Conservation (phyloP, 2,797 vertebrate genomes). For the Adelosebastes latens region DNA sequence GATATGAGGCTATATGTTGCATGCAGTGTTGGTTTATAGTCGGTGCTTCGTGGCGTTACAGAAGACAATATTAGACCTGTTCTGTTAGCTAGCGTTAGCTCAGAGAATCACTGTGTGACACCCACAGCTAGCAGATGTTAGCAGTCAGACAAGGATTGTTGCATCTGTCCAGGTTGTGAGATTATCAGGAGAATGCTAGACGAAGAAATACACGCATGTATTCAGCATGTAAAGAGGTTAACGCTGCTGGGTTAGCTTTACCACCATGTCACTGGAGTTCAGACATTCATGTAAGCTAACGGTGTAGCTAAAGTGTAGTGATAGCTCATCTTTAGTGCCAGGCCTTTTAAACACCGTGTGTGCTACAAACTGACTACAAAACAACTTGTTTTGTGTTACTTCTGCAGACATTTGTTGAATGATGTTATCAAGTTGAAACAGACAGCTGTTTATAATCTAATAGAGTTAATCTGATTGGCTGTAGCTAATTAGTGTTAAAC, state of each 20-base stretch:
- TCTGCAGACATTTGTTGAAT: neutral
- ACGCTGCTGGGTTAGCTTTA: slow-evolving; percentile 1
- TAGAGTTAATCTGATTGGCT: neutral
- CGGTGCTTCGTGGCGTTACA: slow-evolving; percentile 21
- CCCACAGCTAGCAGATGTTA: slow-evolving; percentile 1
- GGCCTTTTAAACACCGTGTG: neutral
- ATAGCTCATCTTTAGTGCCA: neutral
- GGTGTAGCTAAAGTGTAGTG: neutral
- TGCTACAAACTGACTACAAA: neutral
- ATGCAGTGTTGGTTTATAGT: slow-evolving; percentile 15
- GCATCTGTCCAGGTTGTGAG: neutral
- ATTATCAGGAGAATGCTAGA: neutral
- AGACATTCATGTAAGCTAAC: slow-evolving; percentile 22
- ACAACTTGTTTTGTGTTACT: neutral
- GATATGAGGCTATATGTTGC: slow-evolving; percentile 7
- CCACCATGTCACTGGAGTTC: neutral
- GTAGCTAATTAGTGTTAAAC: neutral
- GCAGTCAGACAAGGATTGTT: neutral
- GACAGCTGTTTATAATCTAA: neutral
- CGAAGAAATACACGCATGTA: neutral
- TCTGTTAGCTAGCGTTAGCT: slow-evolving; percentile 61
- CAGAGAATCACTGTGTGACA: neutral
- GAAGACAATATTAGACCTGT: neutral
- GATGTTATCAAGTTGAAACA: neutral
- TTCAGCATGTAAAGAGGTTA: neutral